These are phyloP conservation scores for Poeciliopsis presidionis DNA, from an alignment of 2,797 vertebrate species.

Conservation along the genomic window DNA sequence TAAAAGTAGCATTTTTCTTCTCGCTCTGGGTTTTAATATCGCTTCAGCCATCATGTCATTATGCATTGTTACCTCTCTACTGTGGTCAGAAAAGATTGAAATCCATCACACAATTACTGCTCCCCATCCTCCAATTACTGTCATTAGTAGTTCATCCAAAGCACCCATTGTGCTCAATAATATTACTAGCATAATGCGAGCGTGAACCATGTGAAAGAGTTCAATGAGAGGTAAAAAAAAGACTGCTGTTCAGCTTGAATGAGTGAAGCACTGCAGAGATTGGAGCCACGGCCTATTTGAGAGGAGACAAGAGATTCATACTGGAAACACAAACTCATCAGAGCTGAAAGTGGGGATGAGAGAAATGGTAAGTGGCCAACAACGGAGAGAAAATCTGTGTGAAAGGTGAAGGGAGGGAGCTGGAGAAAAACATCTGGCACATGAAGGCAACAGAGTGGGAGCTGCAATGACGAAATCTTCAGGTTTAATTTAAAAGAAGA, in stretches of 20 bases:
- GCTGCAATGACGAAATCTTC: neutral
- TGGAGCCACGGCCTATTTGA: conserved; percentile 29
- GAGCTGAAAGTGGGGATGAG: conserved; percentile 18
- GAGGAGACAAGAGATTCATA: conserved; percentile 8
- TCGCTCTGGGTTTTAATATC: conserved; percentile 28
- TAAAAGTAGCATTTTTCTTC: conserved; percentile 24
- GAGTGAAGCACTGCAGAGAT: conserved; percentile 22
- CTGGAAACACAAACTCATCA: neutral
- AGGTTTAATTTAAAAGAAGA: neutral
- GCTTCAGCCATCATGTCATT: conserved; percentile 39
- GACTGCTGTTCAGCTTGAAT: conserved; percentile 25
- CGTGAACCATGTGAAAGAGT: conserved; percentile 32
- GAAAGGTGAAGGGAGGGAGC: conserved; percentile 14
- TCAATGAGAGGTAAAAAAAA: conserved; percentile 17
- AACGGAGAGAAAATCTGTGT: conserved; percentile 34
- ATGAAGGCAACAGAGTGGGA: neutral
- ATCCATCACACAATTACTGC: neutral
- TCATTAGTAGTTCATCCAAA: conserved; percentile 39
- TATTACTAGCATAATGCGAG: conserved; percentile 30
- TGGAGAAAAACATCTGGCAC: conserved; percentile 3
- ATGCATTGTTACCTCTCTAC: conserved; percentile 44
- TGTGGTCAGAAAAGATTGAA: conserved; percentile 27
- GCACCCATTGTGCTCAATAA: conserved; percentile 41
- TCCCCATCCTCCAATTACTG: conserved; percentile 43
- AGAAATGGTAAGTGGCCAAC: conserved; percentile 12